Percentiles rank a stretch among this genome's conserved stretches.
These are phyloP conservation scores for Parascotia fuliginaria DNA, from an alignment of 2,888 invertebrate species.

Conservation along the genomic window DNA sequence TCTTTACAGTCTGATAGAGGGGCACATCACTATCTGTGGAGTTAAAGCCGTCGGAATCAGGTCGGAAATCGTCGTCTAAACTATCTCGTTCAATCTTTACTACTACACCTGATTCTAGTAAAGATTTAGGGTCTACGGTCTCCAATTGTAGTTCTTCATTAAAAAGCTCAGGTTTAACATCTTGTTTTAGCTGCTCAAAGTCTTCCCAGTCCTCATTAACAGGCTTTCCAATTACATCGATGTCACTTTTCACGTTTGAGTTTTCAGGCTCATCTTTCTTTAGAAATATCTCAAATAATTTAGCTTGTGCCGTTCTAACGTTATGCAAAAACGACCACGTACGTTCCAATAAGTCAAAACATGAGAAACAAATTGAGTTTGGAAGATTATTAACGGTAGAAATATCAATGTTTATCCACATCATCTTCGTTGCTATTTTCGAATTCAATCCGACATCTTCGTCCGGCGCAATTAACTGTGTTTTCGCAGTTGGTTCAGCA, in stretches of 20 bases:
- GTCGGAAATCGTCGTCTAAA: slow-evolving; percentile 36
- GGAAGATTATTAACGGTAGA: slow-evolving; percentile 59
- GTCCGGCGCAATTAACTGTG: slow-evolving; percentile 65
- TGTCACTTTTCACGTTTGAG: slow-evolving; percentile 29
- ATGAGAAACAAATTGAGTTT: slow-evolving; percentile 74
- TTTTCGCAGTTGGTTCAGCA: slow-evolving; percentile 70
- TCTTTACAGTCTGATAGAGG: slow-evolving; percentile 35
- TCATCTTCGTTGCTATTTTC: slow-evolving; percentile 70
- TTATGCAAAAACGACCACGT: slow-evolving; percentile 74
- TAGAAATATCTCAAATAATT: slow-evolving; percentile 57
- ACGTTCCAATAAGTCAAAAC: slow-evolving; percentile 75
- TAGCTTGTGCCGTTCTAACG: slow-evolving; percentile 68
- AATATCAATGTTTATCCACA: slow-evolving; percentile 77
- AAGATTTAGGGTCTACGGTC: slow-evolving; percentile 48
- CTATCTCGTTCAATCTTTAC: slow-evolving; percentile 60
- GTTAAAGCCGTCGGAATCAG: slow-evolving; percentile 49
- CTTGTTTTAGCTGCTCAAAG: slow-evolving; percentile 60
- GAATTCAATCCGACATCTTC: slow-evolving; percentile 70
- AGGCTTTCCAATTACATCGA: slow-evolving; percentile 57
- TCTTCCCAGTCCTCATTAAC: slow-evolving; percentile 69
- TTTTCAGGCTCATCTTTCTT: slow-evolving; percentile 39
- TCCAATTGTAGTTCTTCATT: slow-evolving; percentile 42
- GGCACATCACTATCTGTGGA: slow-evolving; percentile 71
- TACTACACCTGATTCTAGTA: slow-evolving; percentile 36
- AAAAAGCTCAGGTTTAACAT: slow-evolving; percentile 61